Evolutionary conservation across 2,888 invertebrate genomes (phyloP).

Genomic region (Xestia xanthographa): DNA sequence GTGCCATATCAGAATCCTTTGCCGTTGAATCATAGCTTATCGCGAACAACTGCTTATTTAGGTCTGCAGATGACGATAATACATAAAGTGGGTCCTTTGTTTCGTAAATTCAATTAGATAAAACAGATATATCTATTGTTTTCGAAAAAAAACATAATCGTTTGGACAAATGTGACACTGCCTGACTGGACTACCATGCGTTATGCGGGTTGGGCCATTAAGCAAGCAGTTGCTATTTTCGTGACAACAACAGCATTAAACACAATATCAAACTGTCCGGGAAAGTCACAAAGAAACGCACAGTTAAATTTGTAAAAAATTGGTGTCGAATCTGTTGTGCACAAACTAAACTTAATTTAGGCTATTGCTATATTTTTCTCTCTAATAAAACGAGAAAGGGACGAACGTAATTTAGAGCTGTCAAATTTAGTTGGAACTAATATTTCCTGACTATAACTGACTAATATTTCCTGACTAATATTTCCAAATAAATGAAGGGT

Average conservation of each 20-base stretch:
- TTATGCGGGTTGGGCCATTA: slow-evolving; percentile 35
- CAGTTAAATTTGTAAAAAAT: not conserved
- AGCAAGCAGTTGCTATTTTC: slow-evolving; percentile 8
- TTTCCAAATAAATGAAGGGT: no score
- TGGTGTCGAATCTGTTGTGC: no score
- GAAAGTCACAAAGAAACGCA: not conserved
- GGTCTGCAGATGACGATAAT: slow-evolving; percentile 65
- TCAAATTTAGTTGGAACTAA: no score
- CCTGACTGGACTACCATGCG: slow-evolving; percentile 24
- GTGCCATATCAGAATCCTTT: slow-evolving; percentile 53
- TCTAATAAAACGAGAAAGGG: no score
- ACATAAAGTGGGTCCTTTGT: slow-evolving; percentile 54
- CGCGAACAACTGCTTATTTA: slow-evolving; percentile 64
- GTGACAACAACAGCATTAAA: not conserved
- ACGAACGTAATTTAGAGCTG: no score
- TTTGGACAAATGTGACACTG: slow-evolving; percentile 48
- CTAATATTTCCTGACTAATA: no score
- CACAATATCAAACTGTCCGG: not conserved
- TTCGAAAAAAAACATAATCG: slow-evolving; percentile 52
- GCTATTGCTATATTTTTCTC: no score
- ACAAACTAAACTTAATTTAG: no score
- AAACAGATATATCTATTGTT: slow-evolving; percentile 53
- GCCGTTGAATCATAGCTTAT: slow-evolving; percentile 63
- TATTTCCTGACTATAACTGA: no score
- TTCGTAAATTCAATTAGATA: slow-evolving; percentile 61